Base-by-base conservation (phyloP, 2,888 invertebrate genomes). In the Drosophila nigritarsus region DNA sequence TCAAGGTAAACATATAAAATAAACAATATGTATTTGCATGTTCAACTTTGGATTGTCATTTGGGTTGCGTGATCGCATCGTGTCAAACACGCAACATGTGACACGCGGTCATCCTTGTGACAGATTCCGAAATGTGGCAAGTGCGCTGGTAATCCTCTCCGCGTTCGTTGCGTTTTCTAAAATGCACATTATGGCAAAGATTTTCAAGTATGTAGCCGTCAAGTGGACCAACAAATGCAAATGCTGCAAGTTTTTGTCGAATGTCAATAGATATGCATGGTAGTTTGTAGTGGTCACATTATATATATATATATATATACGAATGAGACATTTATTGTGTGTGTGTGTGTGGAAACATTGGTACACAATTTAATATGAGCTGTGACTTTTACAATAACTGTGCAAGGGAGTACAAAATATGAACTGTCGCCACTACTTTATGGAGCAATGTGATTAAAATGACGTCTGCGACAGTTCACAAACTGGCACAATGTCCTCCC, bases 401-500 rank as follows among this genome's bases (percentile, higher is more conserved):
- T 27, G 63, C 50, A 40, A 11, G 30, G 18, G 29, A 66, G 40
- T 65, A 53, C 36, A 30, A n/a, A 24, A 63, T 45, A 42, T 56
- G 11, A 65, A 50, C 48, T 62, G 67, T 67, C 67, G 55, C 63
- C 73, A 70, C 68, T 70, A 70, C 50, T 83, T 83, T 80, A 74
- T 82, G 51, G 69, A 66, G 75, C 73, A 81, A 85, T 87, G 89
- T 81, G 84, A 85, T 85, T 89, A 85, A 87, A 87, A 77, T 78
- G 84, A 72, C 79, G 82, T 73, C 75, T 77, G 85, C 76, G 73
- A 65, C 75, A 75, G 71, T 64, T 45, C 60, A 53, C 61, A 75
- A 84, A 80, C 85, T 85, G 65, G 84, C 86, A 87, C 84, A 84
- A 84, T 87, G 86, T 87, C 86, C 83, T 80, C 66, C 71, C 71